Percentiles rank a stretch among this genome's conserved stretches.
These are phyloP conservation scores for Rhizomys pruinosus DNA, from an alignment of 2,113 vertebrate species.

Conservation along the genomic window DNA sequence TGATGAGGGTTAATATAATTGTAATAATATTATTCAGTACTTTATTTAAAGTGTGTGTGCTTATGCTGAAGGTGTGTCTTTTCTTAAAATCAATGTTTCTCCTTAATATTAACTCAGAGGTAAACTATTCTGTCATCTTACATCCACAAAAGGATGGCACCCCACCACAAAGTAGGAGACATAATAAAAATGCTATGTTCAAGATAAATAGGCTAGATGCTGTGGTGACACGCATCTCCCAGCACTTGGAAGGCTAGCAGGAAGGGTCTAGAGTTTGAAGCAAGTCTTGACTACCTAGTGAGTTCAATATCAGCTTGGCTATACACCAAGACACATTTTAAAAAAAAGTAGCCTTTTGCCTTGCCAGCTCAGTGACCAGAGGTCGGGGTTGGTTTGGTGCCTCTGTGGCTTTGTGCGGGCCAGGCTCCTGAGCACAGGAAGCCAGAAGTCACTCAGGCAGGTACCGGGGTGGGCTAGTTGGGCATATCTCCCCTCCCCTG, in stretches of 20 bases:
- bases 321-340: not conserved
- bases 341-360: too few relatives aligned
- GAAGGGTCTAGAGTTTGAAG: not conserved
- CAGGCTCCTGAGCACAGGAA: too few relatives aligned
- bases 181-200: not conserved
- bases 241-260: not conserved
- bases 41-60: not conserved
- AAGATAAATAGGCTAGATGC: not conserved
- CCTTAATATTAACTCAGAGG: not conserved
- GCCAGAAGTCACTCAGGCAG: too few relatives aligned
- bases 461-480: too few relatives aligned
- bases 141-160: not conserved
- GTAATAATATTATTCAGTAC: not conserved
- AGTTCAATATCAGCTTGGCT: not conserved
- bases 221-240: not conserved
- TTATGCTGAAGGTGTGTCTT: too few relatives aligned
- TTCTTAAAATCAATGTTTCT: not conserved
- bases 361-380: too few relatives aligned
- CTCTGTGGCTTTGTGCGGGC: too few relatives aligned
- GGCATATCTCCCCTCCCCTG: too few relatives aligned
- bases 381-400: too few relatives aligned
- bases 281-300: not conserved
- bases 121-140: not conserved
- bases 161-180: not conserved
- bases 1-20: conserved; percentile 8